phyloP scores from a whole-genome alignment of 1,140 invertebrate genomes.

The Bombus vancouverensis region DNA sequence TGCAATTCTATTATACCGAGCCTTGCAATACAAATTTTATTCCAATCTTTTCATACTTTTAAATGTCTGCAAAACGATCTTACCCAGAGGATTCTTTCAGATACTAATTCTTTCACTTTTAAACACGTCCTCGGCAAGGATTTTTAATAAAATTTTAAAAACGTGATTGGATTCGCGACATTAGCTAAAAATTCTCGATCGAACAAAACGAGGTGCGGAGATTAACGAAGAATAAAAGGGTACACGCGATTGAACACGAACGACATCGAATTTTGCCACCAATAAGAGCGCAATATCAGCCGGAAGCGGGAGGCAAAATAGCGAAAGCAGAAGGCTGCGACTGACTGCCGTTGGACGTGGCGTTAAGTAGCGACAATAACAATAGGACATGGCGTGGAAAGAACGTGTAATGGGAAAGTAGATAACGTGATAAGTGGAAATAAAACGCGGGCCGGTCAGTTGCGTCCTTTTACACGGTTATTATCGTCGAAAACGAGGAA shows the following conservation, averaged over 20 bases:
- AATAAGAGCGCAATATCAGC: conserved; percentile 41
- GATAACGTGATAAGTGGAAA: conserved; percentile 55
- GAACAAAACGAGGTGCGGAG: neutral
- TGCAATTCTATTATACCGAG: too few relatives aligned
- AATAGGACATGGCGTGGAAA: conserved; percentile 41
- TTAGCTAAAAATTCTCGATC: neutral
- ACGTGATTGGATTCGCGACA: neutral
- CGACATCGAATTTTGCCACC: conserved; percentile 35
- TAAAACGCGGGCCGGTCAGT: conserved; percentile 39
- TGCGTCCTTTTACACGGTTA: conserved; percentile 40
- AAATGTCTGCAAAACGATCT: too few relatives aligned
- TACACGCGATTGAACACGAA: conserved; percentile 5
- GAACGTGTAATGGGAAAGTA: conserved; percentile 52
- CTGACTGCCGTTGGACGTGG: conserved; percentile 30
- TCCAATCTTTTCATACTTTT: too few relatives aligned
- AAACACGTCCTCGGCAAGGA: too few relatives aligned
- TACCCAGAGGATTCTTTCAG: neutral
- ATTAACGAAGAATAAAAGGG: conserved; percentile 32
- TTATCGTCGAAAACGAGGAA: conserved; percentile 40
- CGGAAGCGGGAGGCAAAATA: conserved; percentile 31
- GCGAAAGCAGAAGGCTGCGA: conserved; percentile 27
- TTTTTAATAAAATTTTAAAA: neutral
- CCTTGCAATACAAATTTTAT: too few relatives aligned
- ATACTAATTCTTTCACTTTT: neutral
- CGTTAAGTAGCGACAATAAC: conserved; percentile 55